These are phyloP conservation scores for Rhabdomys pumilio DNA, from an alignment of 2,797 vertebrate species.

Conservation along the genomic window DNA sequence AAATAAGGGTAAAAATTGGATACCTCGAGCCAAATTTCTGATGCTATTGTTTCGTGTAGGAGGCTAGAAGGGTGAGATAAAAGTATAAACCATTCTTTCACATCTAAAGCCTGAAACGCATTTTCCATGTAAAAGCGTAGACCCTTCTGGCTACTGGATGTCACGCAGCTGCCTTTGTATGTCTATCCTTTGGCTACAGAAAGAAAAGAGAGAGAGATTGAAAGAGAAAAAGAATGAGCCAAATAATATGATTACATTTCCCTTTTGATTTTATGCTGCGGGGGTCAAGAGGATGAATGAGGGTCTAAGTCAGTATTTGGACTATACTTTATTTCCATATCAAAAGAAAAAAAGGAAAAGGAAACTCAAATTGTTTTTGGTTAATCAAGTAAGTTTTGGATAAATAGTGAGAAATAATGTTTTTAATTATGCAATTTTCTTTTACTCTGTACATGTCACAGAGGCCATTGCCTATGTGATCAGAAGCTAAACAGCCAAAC, in stretches of 20 bases:
- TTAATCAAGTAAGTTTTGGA: not conserved
- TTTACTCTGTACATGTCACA: not conserved
- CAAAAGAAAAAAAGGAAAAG: not conserved
- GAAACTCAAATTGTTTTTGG: not conserved
- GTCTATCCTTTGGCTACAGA: constrained; percentile 20
- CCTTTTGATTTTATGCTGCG: constrained; percentile 51
- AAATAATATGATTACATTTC: constrained; percentile 59
- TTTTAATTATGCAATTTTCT: not conserved
- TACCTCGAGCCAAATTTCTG: constrained; percentile 2
- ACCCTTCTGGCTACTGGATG: constrained; percentile 28
- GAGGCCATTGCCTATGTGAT: not conserved
- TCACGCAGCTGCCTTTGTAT: constrained; percentile 46
- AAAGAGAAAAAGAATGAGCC: not conserved
- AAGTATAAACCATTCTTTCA: constrained; percentile 61
- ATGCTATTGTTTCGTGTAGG: constrained; percentile 25
- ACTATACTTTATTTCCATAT: not conserved
- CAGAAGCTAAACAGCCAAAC: not conserved
- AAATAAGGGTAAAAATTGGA: constrained; percentile 54
- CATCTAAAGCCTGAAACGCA: constrained; percentile 30
- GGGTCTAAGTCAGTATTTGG: not conserved
- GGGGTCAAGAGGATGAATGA: not conserved
- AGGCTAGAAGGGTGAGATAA: constrained; percentile 44
- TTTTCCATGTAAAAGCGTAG: constrained; percentile 35
- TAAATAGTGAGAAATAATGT: constrained; percentile 19
- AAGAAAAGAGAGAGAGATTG: not conserved